Evolutionary conservation across 2,888 invertebrate species (phyloP).

Genomic region (Drosophila birchii): DNA sequence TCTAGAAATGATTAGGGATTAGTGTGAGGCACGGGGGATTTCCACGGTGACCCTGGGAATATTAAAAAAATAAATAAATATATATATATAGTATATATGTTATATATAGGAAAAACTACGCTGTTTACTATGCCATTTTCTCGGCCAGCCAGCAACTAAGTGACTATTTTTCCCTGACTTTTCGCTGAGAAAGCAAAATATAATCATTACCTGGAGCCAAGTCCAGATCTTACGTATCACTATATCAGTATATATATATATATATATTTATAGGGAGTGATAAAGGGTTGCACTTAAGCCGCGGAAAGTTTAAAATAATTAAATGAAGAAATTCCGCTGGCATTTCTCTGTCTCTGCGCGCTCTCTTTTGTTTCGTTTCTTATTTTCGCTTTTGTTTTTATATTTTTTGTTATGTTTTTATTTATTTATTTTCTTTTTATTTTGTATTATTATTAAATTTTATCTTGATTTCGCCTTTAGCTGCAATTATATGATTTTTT

Average conservation of each 20-base stretch:
- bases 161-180: not conserved
- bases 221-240: slow-evolving; percentile 11
- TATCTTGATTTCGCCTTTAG: slow-evolving; percentile 23
- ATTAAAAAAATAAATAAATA: no score
- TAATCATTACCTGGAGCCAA: slow-evolving; percentile 31
- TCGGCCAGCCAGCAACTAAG: slow-evolving; percentile 4
- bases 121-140: not conserved
- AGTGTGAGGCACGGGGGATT: not conserved
- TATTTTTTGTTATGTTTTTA: not conserved
- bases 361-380: slow-evolving; percentile 24
- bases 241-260: not conserved
- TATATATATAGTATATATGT: not conserved
- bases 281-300: slow-evolving; percentile 1
- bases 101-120: slow-evolving; percentile 1
- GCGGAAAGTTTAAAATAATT: slow-evolving; percentile 5
- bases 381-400: slow-evolving; percentile 12
- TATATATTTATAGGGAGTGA: slow-evolving; percentile 1
- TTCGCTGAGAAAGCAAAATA: slow-evolving; percentile 23
- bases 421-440: no score
- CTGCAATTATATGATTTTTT: slow-evolving; percentile 23
- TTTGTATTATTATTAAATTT: slow-evolving; percentile 14
- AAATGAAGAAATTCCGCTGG: slow-evolving; percentile 41
- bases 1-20: not conserved
- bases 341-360: slow-evolving; percentile 10
- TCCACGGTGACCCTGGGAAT: not conserved